Evolutionary conservation across 2,113 vertebrate genomes (phyloP).

Genomic region (Ceuthmochares aereus): DNA sequence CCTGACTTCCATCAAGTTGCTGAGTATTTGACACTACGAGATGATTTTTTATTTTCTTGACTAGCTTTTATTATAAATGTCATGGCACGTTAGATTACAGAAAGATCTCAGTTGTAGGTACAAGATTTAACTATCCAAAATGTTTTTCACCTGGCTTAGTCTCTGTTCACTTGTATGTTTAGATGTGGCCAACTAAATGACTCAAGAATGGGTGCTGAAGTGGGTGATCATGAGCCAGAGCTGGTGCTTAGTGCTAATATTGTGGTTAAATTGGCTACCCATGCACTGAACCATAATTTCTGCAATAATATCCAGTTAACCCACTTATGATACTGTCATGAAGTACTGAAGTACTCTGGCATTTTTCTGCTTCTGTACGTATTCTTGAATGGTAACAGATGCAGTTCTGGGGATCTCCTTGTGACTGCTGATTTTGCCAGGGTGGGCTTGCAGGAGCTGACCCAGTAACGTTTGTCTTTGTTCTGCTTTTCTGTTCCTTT

Average conservation of each 20-base stretch:
- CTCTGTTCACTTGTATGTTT: not conserved
- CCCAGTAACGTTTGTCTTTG: not conserved
- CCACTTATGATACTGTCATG: conserved; percentile 19
- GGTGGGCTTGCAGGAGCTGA: not conserved
- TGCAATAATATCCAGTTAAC: conserved; percentile 17
- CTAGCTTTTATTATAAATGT: not conserved
- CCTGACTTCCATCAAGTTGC: not conserved
- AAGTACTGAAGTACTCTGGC: conserved; percentile 9
- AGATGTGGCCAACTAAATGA: not conserved
- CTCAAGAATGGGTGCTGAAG: conserved; percentile 3
- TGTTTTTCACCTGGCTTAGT: not conserved
- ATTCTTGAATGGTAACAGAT: not conserved
- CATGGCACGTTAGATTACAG: not conserved
- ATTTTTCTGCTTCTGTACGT: not conserved
- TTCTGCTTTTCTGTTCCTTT: not conserved
- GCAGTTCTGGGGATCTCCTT: not conserved
- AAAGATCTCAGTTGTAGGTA: conserved; percentile 26
- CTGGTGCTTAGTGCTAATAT: not conserved
- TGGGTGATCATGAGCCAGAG: conserved; percentile 10
- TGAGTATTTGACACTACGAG: conserved; percentile 33
- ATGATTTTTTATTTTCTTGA: not conserved
- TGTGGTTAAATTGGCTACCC: conserved; percentile 18
- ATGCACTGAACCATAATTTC: conserved; percentile 17
- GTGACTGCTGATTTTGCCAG: not conserved
- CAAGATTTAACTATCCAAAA: conserved; percentile 1